Base-by-base conservation (phyloP, 1,140 invertebrate genomes). In the Drosophila trapezifrons region DNA sequence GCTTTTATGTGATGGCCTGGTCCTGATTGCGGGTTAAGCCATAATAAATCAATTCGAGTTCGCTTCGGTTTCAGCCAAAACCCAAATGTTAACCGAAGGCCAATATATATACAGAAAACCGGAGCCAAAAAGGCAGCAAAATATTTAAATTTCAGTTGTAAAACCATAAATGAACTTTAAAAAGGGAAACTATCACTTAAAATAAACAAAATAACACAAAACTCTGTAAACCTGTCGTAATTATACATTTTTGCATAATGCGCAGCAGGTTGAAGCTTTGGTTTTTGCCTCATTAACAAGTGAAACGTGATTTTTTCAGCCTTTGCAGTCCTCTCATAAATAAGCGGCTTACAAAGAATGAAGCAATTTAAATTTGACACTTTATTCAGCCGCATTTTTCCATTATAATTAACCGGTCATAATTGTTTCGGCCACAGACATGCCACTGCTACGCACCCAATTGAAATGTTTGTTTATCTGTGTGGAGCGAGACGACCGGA, bases 401-500 rank as follows among this genome's bases (percentile, higher is more conserved):
- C 9, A n/a, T 6, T 46, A 17, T 60, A 64, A 45, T 66, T 27
- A 59, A 42, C n/a, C n/a, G 18, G 32, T 22, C 45, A 46, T 37
- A 20, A 37, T 54, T 54, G 51, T 59, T 63, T 18, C 22, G 17
- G n/a, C 1, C 18, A 17, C 13, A 37, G 12, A 12, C 20, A 38
- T 25, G 38, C 13, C 42, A 43, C 1, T 15, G 42, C 15, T 82
- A 84, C 83, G 67, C 54, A 93, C 92, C 92, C 91, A 91, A 89
- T 64, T 86, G 81, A 81, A 92, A 87, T 90, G 91, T 71, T 75
- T 80, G 91, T 22, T 95, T 94, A 80, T 96, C 95, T 82, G 96
- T 95, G 92, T 96, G 96, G 37, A 96, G 96, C 78, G 97, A 96
- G 17, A 97, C 93, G 73, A 97, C 96, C 81, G 94, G 97, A 80